phyloP scores from a whole-genome alignment of 2,113 vertebrate genomes.

The Plecotus auritus region DNA sequence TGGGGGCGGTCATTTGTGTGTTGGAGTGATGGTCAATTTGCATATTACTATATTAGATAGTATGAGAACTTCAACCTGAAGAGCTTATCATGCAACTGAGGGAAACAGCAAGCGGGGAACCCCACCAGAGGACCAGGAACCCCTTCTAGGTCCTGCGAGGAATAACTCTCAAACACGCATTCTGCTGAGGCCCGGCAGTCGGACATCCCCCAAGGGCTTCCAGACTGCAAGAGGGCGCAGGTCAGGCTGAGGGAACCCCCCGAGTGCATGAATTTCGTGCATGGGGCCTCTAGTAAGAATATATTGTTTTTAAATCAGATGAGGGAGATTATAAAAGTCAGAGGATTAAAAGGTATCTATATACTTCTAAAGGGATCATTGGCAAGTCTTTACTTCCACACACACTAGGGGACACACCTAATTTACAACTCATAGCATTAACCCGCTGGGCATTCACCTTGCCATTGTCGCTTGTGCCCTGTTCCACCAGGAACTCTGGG shows the following conservation, averaged over 20 bases:
- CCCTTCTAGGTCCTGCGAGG: background rate
- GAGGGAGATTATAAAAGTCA: background rate
- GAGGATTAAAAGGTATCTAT: background rate
- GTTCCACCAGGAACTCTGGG: background rate
- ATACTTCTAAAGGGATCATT: background rate
- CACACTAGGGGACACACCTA: background rate
- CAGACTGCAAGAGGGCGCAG: too few relatives aligned
- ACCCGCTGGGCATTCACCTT: too few relatives aligned
- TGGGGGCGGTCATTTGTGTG: too few relatives aligned
- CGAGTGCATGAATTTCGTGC: too few relatives aligned
- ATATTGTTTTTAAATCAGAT: too few relatives aligned
- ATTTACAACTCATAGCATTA: fast-evolving
- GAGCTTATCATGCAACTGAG: background rate
- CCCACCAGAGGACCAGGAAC: fast-evolving
- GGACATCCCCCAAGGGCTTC: too few relatives aligned
- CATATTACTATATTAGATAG: too few relatives aligned
- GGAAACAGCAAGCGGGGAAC: background rate
- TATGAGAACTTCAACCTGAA: background rate
- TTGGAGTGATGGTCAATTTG: too few relatives aligned
- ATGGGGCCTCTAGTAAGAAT: too few relatives aligned
- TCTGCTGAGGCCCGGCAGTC: background rate
- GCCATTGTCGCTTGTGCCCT: background rate
- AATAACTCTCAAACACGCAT: background rate
- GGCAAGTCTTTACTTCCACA: background rate
- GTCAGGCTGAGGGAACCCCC: too few relatives aligned